Evolutionary conservation across 2,113 vertebrate species (phyloP), one percentile per base, ranked within the genome.

Genomic region (Nyctibius bracteatus): DNA sequence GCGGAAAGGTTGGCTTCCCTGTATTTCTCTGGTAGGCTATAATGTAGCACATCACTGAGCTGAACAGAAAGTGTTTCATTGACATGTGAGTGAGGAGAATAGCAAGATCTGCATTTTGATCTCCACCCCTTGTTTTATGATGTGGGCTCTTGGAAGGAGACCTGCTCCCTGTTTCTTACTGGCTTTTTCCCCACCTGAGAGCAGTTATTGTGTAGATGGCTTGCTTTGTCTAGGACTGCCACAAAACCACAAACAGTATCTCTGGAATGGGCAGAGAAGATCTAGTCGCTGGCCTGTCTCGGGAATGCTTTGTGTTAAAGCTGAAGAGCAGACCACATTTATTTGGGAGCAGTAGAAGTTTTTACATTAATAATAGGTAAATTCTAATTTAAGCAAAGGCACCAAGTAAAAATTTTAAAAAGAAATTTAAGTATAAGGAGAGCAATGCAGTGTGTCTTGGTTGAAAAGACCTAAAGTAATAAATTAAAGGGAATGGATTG

Each of bases 201-300:
- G 51, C 51, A 44, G 82, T 72, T 68, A 74, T 89, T 88, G 72
- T 62, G 59, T 65, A 59, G 62, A 58, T 81, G 49, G 63, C 27
- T 96, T 88, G 88, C 88, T 95, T 95, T 93, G 90, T 93, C 90
- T 93, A 71, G 59, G 44, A 15, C 61, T 84, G 80, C 88, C 28
- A 9, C 88, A 90, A 94, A 95, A 77, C 82, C 91, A 83, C 88
- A 84, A 63, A 86, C 20, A 54, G 81, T 57, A 74, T 94, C 94
- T 93, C 92, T 95, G 80, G 90, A 91, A 79, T 30, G 57, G 86
- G 59, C 88, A 93, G 44, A 25, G 74, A 47, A 87, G 86, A 61
- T 84, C 63, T 70, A 30, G 54, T 78, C 5, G 6, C 44, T 84
- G 57, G 51, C 77, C 51, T 66, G 75, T 46, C 68, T 81, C 72